A percentile compares a stretch with the other conserved stretches of the same genome.
Conservation (phyloP, 2,797 vertebrate species). For the Tiaroga cobitis region DNA sequence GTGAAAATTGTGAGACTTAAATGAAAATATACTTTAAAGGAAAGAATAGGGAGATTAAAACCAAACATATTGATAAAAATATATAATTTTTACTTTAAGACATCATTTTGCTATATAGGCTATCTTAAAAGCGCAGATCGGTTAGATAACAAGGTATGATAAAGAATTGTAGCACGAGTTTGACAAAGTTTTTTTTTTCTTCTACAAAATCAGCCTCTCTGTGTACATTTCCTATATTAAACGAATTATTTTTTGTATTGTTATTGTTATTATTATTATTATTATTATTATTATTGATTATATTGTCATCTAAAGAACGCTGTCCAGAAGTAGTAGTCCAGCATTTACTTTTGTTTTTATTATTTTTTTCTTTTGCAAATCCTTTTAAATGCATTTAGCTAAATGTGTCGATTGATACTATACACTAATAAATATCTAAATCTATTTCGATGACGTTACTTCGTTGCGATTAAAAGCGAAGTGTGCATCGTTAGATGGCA, state of each 20-base stretch:
- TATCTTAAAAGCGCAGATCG: not conserved
- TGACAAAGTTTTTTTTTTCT: not conserved
- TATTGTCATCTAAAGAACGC: not conserved
- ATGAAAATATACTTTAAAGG: not conserved
- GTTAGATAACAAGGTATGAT: not conserved
- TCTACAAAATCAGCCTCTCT: not conserved
- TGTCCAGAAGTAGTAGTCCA: not conserved
- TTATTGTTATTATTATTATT: not conserved
- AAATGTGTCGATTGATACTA: not conserved
- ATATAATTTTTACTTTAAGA: not conserved
- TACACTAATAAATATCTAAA: not conserved
- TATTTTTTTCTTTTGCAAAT: not conserved
- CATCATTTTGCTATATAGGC: not conserved
- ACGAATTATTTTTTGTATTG: not conserved
- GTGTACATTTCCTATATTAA: not conserved
- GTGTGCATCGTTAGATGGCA: conserved; percentile 14
- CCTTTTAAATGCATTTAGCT: not conserved
- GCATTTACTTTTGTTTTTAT: too few species aligned
- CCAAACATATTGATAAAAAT: not conserved
- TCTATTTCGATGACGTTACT: not conserved
- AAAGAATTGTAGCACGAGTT: not conserved
- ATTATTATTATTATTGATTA: not conserved
- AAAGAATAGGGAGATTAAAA: not conserved
- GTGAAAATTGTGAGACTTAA: not conserved
- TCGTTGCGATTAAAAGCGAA: not conserved